Conservation (phyloP, 2,113 vertebrate species). For the Chloropsis hardwickii region DNA sequence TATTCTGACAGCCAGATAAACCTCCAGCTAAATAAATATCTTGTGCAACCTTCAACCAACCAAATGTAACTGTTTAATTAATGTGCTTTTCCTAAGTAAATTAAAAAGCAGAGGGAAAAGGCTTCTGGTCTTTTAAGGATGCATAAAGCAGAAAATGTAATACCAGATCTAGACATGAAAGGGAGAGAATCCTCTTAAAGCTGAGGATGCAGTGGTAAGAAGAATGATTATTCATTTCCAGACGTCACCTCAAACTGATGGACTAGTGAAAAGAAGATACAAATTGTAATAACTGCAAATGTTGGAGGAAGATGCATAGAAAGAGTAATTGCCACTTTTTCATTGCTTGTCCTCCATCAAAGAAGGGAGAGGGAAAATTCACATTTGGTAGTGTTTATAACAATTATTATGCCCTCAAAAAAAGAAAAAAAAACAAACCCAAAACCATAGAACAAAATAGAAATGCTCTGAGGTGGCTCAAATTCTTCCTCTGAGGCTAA, state of each 20-base stretch:
- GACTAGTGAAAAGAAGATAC: background rate
- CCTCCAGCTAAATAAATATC: conserved; percentile 31
- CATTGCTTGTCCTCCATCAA: background rate
- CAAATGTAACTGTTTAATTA: conserved; percentile 26
- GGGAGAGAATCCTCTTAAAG: conserved; percentile 37
- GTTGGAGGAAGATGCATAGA: background rate
- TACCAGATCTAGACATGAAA: conserved; percentile 25
- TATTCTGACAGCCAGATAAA: conserved; percentile 40
- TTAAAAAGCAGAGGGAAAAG: background rate
- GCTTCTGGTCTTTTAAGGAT: conserved; percentile 35
- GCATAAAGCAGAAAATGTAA: conserved; percentile 42
- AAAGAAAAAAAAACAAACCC: background rate
- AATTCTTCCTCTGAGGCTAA: background rate
- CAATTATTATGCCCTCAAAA: background rate
- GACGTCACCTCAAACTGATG: background rate
- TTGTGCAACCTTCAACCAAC: conserved; percentile 4
- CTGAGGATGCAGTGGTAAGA: background rate
- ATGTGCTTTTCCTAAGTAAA: conserved; percentile 46
- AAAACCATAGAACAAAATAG: accelerated
- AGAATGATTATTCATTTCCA: background rate
- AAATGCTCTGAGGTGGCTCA: background rate
- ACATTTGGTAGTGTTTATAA: background rate
- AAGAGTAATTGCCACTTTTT: background rate
- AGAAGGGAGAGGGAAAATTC: background rate
- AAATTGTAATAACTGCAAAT: background rate